phyloP scores from a whole-genome alignment of 2,113 vertebrate genomes.

The sheep (Ovis aries) region DNA sequence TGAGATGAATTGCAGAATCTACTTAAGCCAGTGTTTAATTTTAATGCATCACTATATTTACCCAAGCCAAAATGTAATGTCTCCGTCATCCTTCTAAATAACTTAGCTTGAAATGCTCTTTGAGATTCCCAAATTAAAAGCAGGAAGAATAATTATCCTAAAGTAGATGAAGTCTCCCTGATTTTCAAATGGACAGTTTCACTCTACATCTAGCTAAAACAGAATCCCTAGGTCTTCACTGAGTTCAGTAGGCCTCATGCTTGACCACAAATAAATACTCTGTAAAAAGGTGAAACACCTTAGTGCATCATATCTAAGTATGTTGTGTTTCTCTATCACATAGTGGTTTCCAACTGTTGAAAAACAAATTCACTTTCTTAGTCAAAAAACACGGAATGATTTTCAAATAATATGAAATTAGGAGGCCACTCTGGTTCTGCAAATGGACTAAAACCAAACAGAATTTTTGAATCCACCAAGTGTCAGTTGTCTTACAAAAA shows the following conservation, averaged over 20 bases:
- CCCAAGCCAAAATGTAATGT: constrained; percentile 63
- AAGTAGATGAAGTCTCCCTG: constrained; percentile 33
- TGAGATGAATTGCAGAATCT: constrained; percentile 53
- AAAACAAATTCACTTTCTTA: not conserved
- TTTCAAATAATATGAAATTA: constrained; percentile 16
- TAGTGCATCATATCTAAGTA: not conserved
- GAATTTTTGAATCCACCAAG: not conserved
- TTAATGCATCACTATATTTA: constrained; percentile 65
- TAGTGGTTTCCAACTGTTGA: not conserved
- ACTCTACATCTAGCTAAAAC: not conserved
- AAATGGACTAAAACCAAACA: not conserved
- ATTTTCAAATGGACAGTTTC: constrained; percentile 26
- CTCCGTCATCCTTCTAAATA: constrained; percentile 62
- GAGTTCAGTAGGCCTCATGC: not conserved
- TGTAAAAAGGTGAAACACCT: not conserved
- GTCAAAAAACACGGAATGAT: not conserved
- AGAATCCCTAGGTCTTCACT: not conserved
- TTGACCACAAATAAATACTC: not conserved
- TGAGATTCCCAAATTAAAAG: constrained; percentile 55
- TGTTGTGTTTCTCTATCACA: not conserved
- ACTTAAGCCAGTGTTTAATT: constrained; percentile 61
- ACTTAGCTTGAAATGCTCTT: constrained; percentile 49
- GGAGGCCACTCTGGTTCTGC: not conserved
- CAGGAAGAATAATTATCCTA: constrained; percentile 34
- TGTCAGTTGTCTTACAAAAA: constrained; percentile 9